Percentiles rank a stretch among this genome's conserved stretches.
Conservation (phyloP, 2,113 vertebrate species). For the Desmodus rotundus region DNA sequence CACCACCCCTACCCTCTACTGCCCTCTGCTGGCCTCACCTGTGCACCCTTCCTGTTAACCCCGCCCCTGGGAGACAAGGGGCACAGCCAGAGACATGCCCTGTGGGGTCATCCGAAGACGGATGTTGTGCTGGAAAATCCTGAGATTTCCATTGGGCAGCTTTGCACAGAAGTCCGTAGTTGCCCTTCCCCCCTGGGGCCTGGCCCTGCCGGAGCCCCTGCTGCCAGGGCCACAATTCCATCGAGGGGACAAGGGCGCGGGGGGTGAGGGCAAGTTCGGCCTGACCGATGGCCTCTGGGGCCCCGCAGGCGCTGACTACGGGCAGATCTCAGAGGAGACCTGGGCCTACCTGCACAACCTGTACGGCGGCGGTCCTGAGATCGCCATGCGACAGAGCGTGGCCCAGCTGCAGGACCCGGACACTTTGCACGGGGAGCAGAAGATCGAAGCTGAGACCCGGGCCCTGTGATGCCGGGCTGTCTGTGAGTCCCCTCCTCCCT, state of each 20-base stretch:
- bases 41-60: neutral
- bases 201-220: neutral
- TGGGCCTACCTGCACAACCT: constrained; percentile 92
- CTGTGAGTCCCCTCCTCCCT: neutral
- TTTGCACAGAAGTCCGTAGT: accelerated
- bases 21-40: no score
- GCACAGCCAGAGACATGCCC: neutral
- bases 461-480: constrained; percentile 81
- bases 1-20: accelerated
- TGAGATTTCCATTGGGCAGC: accelerated
- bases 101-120: accelerated
- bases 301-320: constrained; percentile 92
- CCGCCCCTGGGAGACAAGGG: neutral
- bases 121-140: neutral
- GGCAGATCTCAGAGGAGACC: constrained; percentile 98
- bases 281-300: neutral
- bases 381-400: constrained; percentile 91
- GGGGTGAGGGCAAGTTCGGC: neutral
- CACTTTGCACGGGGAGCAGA: constrained; percentile 89
- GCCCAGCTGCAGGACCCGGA: constrained; percentile 84
- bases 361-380: constrained; percentile 93
- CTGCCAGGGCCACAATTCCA: neutral
- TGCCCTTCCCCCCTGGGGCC: neutral
- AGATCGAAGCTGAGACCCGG: constrained; percentile 95
- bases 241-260: accelerated